Evolutionary conservation across 2,888 invertebrate genomes (phyloP).

Genomic region (Dynastes maya): DNA sequence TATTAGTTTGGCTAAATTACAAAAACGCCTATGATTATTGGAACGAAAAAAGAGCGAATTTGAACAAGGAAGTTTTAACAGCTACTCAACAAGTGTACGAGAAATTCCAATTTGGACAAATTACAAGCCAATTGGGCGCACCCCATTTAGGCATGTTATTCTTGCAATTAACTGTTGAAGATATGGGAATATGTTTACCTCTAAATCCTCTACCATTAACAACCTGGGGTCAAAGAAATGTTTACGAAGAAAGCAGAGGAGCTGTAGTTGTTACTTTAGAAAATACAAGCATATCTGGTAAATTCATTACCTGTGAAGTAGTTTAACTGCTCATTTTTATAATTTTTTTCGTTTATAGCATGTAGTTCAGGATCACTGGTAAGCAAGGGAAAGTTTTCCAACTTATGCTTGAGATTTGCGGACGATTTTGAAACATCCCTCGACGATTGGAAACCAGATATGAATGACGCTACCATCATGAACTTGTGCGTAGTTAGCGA

Average conservation of each 20-base stretch:
- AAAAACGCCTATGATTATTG: conserved; percentile 99
- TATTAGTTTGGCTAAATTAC: conserved; percentile 98
- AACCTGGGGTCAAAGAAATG: conserved; percentile 78
- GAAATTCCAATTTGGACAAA: conserved; percentile 85
- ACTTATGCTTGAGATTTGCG: conserved; percentile 94
- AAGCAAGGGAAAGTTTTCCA: conserved; percentile 92
- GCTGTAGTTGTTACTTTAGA: conserved; percentile 97
- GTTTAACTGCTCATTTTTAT: background rate
- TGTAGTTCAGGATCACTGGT: conserved; percentile 97
- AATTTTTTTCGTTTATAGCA: conserved; percentile 72
- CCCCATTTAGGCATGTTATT: conserved; percentile 92
- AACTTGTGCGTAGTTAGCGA: conserved; percentile 98
- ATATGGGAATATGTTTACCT: conserved; percentile 96
- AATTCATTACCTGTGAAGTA: conserved; percentile 2
- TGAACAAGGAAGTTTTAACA: conserved; percentile 90
- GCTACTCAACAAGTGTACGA: conserved; percentile 84
- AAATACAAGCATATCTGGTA: conserved; percentile 89
- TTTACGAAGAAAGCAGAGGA: conserved; percentile 87
- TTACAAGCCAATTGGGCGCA: conserved; percentile 82
- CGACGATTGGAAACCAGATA: conserved; percentile 97
- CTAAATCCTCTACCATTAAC: conserved; percentile 85
- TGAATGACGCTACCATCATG: conserved; percentile 84
- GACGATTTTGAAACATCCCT: conserved; percentile 97
- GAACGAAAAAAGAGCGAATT: conserved; percentile 94
- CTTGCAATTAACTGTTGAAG: conserved; percentile 94